Evolutionary conservation across 1,140 invertebrate species (phyloP), one percentile per base, ranked within the genome.

Genomic region (Sarcophaga peregrina): DNA sequence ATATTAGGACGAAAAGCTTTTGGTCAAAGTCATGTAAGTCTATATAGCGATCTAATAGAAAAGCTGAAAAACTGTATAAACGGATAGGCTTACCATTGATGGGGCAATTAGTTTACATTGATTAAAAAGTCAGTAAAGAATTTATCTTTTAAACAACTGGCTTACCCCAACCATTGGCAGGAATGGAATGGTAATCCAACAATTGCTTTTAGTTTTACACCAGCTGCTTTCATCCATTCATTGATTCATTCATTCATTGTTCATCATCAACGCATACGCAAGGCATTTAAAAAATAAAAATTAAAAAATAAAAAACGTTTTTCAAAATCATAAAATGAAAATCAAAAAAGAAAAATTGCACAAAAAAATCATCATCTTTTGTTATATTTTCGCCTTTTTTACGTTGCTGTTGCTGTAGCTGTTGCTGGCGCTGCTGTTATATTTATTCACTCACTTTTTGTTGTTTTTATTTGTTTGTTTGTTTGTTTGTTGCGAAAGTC

Each of bases 191-290:
- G 10, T 15, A 11, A 48, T 48, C 74, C n/a, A 13, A 68, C 74
- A 76, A 76, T 76, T 76, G 74, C 74, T 76, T 76, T 76, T 50
- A 76, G 74, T 76, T 76, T 76, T 76, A 17, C 74, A 76, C 74
- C 74, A 76, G 74, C 74, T 76, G 74, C 10, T 76, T 17, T 17
- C 48, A 37, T 37, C 25, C 25, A 37, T 37, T 37, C 25, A 37
- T 37, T 37, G 1, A 68, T 76, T 76, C 25, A 37, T 37, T 37
- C 25, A 68, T 76, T 76, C 74, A 47, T 76, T 47, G 74, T 48
- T 76, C 74, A 76, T 76, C 74, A 46, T 47, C 74, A 17, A 76
- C 47, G 74, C 74, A 76, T 68, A 48, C 25, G 25, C n/a, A 76
- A 76, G 47, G 15, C 74, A 76, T 76, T 50, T 76, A 46, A 76